Evolutionary conservation across 2,113 vertebrate genomes (phyloP), one percentile per base, ranked within the genome.

Genomic region (Gadus macrocephalus): DNA sequence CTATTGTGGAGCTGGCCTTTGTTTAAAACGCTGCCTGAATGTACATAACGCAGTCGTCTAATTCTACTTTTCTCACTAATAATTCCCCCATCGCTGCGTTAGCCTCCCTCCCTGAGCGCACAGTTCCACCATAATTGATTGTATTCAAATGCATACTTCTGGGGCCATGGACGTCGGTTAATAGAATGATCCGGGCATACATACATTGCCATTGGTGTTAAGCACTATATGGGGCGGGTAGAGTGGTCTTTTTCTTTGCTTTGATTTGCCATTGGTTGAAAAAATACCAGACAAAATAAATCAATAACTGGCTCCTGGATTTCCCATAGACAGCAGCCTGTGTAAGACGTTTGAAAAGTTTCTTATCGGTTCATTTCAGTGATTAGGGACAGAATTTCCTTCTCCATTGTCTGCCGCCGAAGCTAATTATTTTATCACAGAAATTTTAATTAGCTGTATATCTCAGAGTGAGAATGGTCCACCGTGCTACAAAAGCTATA

Each of bases 371-470:
- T 83, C 67, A 81, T 83, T 86, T 85, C 75, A 84, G 81, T 77
- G 78, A 89, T 90, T 80, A 81, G n/a, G 64, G 85, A 82, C 8
- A 85, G 67, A 84, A 85, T 84, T 84, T 82, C 72, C 72, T 60
- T 85, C 68, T 68, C 79, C 78, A 83, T 88, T 91, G 83, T 90
- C 82, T 90, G 82, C 73, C 64, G 77, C 65, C 71, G 70, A 87
- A 79, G 82, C 83, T 91, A 92, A 93, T 91, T 91, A 91, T 91
- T 92, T 91, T 90, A 91, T 89, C 88, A 88, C 66, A 77, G 35
- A 81, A 85, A 85, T 89, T 90, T 89, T 90, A 93, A 92, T 91
- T 91, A 90, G 81, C 85, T 85, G 78, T 84, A 89, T 90, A 86
- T 58, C 5, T 49, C 42, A 14, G 42, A 49, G 42, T 88, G 80